Percentiles rank a stretch among this genome's conserved stretches.
phyloP scores from a whole-genome alignment of 2,113 vertebrate species.

The Acinonyx jubatus region DNA sequence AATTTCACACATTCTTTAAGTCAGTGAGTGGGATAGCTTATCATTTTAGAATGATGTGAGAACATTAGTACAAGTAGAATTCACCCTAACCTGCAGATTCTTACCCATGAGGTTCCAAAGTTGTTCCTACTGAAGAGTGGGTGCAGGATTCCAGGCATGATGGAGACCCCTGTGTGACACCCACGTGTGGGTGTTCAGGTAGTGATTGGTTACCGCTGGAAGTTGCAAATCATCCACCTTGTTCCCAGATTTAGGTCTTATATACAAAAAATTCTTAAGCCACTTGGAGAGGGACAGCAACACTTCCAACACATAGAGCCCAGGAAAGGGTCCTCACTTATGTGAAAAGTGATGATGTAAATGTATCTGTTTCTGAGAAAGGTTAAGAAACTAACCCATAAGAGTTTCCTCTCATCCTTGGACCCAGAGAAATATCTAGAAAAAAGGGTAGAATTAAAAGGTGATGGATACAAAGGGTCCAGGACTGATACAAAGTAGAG shows the following conservation, averaged over 20 bases:
- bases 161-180: background rate
- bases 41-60: background rate
- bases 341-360: background rate
- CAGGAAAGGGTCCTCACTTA: background rate
- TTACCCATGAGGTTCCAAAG: background rate
- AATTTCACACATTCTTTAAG: background rate
- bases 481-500: background rate
- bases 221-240: background rate
- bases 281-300: background rate
- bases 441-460: background rate
- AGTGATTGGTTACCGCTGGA: background rate
- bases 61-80: background rate
- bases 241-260: background rate
- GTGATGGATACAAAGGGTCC: background rate
- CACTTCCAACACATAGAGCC: fast-evolving
- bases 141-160: background rate
- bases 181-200: too few relatives aligned
- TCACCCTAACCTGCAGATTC: background rate
- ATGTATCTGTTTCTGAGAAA: background rate
- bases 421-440: background rate
- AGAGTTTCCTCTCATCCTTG: background rate
- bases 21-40: background rate
- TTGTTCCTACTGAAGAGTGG: background rate
- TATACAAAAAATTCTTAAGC: background rate
- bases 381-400: background rate